Evolutionary conservation across 1,140 invertebrate genomes (phyloP).

Genomic region (Metaphire vulgaris): DNA sequence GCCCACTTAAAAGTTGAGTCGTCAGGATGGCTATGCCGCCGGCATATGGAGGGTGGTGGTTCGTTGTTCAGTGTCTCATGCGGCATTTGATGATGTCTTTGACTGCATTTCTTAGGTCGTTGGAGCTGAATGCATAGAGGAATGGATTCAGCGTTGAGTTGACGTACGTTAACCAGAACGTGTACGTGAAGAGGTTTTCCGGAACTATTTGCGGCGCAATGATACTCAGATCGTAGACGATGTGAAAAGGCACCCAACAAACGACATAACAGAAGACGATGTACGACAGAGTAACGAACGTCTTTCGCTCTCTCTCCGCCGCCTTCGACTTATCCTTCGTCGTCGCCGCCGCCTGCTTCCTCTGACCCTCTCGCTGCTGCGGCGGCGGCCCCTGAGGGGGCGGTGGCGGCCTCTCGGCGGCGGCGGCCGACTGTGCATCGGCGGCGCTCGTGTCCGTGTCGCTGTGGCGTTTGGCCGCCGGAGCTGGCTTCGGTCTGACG

Average conservation of each 20-base stretch:
- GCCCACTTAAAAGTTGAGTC: no score
- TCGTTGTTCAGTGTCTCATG: background rate
- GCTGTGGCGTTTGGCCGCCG: background rate
- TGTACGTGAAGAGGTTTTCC: constrained; percentile 32
- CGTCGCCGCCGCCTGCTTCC: constrained; percentile 8
- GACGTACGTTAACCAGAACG: constrained; percentile 46
- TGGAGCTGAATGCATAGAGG: constrained; percentile 44
- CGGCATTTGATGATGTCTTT: constrained; percentile 32
- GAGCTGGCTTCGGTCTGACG: background rate
- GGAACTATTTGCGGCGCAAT: constrained; percentile 36
- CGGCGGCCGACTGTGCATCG: background rate
- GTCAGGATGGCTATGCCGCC: no score
- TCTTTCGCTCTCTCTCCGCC: constrained; percentile 33
- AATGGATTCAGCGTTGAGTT: constrained; percentile 49
- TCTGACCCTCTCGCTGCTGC: background rate
- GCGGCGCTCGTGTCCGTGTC: background rate
- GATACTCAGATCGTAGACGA: constrained; percentile 42
- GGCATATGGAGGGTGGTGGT: no score
- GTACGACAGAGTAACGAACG: constrained; percentile 41
- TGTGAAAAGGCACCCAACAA: constrained; percentile 44
- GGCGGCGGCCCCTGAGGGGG: no score
- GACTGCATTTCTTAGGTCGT: constrained; percentile 39
- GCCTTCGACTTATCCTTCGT: no score
- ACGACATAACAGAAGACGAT: constrained; percentile 40
- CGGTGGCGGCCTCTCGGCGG: no score